phyloP scores from a whole-genome alignment of 1,140 invertebrate genomes.

The Coboldia fuscipes region DNA sequence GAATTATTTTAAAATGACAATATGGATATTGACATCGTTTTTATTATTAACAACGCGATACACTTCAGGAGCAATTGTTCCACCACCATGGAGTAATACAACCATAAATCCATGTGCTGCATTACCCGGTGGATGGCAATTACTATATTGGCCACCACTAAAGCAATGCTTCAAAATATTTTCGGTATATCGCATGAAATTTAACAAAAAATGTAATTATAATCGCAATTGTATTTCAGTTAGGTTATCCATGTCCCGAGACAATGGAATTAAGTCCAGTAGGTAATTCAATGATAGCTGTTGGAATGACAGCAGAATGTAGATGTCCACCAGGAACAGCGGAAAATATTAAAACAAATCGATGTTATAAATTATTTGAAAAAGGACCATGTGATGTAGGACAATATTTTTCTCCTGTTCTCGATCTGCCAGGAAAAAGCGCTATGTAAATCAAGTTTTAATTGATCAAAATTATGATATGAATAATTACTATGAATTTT shows the following conservation, averaged over 20 bases:
- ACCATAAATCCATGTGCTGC: slow-evolving; percentile 56
- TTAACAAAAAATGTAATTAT: too few relatives aligned
- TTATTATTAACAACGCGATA: not conserved
- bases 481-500: slow-evolving; percentile 4
- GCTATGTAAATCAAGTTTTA: slow-evolving; percentile 1
- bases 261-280: slow-evolving; percentile 57
- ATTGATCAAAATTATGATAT: not conserved
- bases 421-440: slow-evolving; percentile 5
- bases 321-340: slow-evolving; percentile 56
- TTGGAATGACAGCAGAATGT: slow-evolving; percentile 35
- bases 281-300: slow-evolving; percentile 8
- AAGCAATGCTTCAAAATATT: slow-evolving; percentile 72
- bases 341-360: slow-evolving; percentile 26
- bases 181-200: slow-evolving; percentile 25
- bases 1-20: not conserved
- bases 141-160: slow-evolving; percentile 60
- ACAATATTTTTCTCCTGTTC: slow-evolving; percentile 46
- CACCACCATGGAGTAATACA: slow-evolving; percentile 66
- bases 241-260: slow-evolving; percentile 56
- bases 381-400: slow-evolving; percentile 41
- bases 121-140: slow-evolving; percentile 57
- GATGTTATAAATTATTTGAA: slow-evolving; percentile 46
- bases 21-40: not conserved
- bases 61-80: slow-evolving; percentile 35
- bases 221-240: slow-evolving; percentile 19